Conservation (phyloP, 2,797 vertebrate genomes). For the Megalops cyprinoides region DNA sequence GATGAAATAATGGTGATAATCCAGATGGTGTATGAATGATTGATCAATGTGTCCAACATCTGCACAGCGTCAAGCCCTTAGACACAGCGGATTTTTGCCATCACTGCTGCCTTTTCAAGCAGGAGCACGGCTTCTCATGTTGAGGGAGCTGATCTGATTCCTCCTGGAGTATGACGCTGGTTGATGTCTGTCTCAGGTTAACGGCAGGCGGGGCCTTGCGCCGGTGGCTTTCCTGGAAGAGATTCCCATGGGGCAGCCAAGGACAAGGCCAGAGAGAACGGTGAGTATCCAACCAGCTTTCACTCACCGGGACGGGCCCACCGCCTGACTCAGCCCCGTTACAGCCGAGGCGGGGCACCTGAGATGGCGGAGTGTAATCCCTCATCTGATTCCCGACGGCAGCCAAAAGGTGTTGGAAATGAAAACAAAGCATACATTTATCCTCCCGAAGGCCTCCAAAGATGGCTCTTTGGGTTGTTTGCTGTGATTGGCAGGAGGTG, state of each 20-base stretch:
- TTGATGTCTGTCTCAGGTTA: conserved; percentile 40
- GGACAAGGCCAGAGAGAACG: conserved; percentile 5
- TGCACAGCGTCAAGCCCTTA: too few species aligned
- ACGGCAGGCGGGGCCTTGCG: conserved; percentile 34
- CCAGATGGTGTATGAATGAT: too few species aligned
- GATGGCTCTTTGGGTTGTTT: background rate
- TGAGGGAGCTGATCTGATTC: too few species aligned
- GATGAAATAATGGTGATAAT: too few species aligned
- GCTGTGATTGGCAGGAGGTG: background rate
- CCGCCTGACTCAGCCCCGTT: too few species aligned
- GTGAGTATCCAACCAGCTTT: conserved; percentile 6
- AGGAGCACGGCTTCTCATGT: background rate
- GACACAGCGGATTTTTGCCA: too few species aligned
- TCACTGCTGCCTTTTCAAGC: background rate
- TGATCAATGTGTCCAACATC: too few species aligned
- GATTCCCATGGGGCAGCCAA: conserved; percentile 29
- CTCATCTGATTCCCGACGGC: background rate
- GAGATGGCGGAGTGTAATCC: background rate
- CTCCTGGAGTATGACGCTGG: too few species aligned
- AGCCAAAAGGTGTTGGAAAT: background rate
- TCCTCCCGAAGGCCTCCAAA: too few species aligned
- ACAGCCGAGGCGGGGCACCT: too few species aligned
- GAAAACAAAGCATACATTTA: background rate
- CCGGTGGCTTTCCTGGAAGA: conserved; percentile 38
- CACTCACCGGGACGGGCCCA: background rate